Percentiles rank a stretch among this genome's conserved stretches.
Conservation (phyloP, 2,113 vertebrate genomes). For the Vulpes lagopus region DNA sequence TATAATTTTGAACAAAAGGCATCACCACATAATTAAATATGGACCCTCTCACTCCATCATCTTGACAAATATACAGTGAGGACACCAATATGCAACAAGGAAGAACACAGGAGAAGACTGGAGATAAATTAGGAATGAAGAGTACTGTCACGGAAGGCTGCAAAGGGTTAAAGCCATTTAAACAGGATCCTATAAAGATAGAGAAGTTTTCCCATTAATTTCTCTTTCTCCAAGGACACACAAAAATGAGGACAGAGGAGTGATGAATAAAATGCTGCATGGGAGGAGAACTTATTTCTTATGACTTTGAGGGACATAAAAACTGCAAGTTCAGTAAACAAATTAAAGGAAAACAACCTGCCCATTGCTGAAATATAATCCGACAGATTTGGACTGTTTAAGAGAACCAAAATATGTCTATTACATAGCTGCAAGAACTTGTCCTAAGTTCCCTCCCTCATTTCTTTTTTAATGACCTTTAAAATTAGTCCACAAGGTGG, state of each 20-base stretch:
- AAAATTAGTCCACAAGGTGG: slow-evolving; percentile 42
- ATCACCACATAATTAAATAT: neutral
- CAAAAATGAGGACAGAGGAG: neutral
- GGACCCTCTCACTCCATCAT: neutral
- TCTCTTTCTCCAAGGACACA: slow-evolving; percentile 54
- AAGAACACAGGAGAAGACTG: neutral
- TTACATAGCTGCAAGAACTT: neutral
- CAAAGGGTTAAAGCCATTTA: neutral
- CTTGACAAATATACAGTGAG: neutral
- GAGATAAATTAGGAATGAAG: neutral
- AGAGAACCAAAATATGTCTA: neutral
- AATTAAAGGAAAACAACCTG: slow-evolving; percentile 3
- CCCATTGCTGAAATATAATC: neutral
- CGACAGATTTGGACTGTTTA: neutral
- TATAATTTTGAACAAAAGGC: neutral
- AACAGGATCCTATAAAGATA: neutral
- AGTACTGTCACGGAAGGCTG: neutral
- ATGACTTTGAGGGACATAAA: slow-evolving; percentile 41
- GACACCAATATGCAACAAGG: neutral
- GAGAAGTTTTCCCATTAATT: neutral
- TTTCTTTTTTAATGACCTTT: neutral
- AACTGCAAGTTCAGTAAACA: slow-evolving; percentile 51
- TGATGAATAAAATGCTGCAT: neutral
- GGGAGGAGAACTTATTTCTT: neutral
- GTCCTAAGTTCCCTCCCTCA: neutral